Evolutionary conservation across 1,140 invertebrate genomes (phyloP), one percentile per base, ranked within the genome.

Genomic region (Conus ventricosus): DNA sequence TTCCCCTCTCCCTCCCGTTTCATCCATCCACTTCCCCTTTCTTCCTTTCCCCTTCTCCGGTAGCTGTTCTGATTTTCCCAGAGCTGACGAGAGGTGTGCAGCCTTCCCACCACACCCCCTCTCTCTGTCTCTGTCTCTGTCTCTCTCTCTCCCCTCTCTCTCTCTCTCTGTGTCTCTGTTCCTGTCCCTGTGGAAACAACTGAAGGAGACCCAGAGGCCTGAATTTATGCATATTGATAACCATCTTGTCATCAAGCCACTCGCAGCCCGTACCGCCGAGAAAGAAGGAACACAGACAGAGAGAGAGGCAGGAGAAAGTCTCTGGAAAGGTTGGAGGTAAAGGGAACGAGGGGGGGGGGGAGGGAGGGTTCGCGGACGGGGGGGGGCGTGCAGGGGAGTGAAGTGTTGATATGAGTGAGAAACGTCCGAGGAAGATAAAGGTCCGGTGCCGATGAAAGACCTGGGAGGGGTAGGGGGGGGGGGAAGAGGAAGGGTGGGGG

Each of bases 161-260:
- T 39, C 17, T 63, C 57, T 27, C 39, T 76, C 1, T 83, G 1
- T 39, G 60, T 63, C 17, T 63, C 60, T 63, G 60, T 63, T 4
- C 60, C 60, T 20, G 11, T 20, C 60, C 60, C 60, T 20, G 1
- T n/a, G 67, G 67, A 8, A 71, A 71, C 1, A 63, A 63, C 1
- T 39, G 39, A 39, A 39, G 25, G 76, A 27, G 76, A 8, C 10
- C 81, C 15, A 39, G 39, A 39, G 17, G 17, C 13, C 27, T 57
- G 23, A 67, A 84, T 84, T 84, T 84, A 84, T 84, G 82, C 82
- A 84, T 67, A 84, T 84, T 84, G 82, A 84, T 84, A 84, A 60
- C 82, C 82, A 84, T 84, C 82, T 60, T 4, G 57, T 60, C 57
- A 60, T 60, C 57, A 60, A 39, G 39, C 39, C 39, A 39, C 39